Conservation (phyloP, 2,888 invertebrate genomes). For the Nebria brevicollis region DNA sequence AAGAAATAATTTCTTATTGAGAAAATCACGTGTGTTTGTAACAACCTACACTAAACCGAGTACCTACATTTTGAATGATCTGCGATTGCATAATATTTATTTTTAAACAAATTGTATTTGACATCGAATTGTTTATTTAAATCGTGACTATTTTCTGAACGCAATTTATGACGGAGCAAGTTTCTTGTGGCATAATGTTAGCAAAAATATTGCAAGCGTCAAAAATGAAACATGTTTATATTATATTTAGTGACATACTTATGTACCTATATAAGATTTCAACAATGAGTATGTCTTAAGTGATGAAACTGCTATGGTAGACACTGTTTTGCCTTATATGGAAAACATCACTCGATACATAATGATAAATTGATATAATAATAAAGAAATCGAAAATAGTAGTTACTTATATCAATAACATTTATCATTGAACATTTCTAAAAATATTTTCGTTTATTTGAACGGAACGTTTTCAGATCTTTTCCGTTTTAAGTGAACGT, state of each 20-base stretch:
- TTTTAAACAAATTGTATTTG: slow-evolving; percentile 13
- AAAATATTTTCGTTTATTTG: background rate
- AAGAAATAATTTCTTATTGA: too few relatives aligned
- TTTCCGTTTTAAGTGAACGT: background rate
- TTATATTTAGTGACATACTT: slow-evolving; percentile 1
- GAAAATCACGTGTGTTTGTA: background rate
- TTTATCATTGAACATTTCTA: background rate
- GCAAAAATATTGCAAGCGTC: background rate
- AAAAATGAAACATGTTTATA: slow-evolving; percentile 1
- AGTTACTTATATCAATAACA: background rate
- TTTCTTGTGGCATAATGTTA: slow-evolving; percentile 1
- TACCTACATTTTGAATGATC: slow-evolving; percentile 13
- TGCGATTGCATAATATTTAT: slow-evolving; percentile 9
- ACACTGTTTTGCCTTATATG: background rate
- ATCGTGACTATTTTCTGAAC: background rate
- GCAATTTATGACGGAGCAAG: background rate
- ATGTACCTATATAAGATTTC: background rate
- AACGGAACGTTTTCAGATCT: background rate
- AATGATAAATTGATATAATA: background rate
- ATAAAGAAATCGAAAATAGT: background rate
- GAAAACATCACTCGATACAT: background rate
- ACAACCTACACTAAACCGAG: background rate
- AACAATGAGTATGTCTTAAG: background rate
- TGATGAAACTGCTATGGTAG: background rate
- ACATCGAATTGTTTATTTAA: slow-evolving; percentile 12